phyloP scores from a whole-genome alignment of 2,113 vertebrate genomes.

The Halcyon malimbica region DNA sequence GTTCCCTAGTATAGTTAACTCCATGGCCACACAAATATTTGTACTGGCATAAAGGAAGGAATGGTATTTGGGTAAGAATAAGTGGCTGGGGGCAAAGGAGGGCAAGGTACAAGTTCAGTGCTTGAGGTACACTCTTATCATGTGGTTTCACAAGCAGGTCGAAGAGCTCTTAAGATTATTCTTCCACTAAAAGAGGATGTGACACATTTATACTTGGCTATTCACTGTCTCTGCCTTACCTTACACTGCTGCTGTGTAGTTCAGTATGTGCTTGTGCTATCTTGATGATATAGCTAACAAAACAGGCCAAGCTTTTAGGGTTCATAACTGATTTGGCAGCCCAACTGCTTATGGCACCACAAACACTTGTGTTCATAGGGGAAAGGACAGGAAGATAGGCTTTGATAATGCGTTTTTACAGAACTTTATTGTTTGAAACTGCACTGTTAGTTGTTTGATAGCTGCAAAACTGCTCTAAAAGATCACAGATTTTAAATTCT shows the following conservation, averaged over 20 bases:
- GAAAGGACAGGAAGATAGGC: not conserved
- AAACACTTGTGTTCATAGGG: not conserved
- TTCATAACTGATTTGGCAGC: not conserved
- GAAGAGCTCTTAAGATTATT: not conserved
- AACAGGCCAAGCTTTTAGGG: not conserved
- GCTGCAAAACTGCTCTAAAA: not conserved
- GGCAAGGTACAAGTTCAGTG: not conserved
- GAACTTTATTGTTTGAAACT: not conserved
- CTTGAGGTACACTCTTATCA: not conserved
- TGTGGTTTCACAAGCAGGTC: not conserved
- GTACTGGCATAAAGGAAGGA: not conserved
- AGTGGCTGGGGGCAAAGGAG: not conserved
- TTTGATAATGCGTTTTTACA: not conserved
- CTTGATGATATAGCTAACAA: not conserved
- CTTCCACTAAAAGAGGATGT: not conserved
- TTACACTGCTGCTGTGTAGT: not conserved
- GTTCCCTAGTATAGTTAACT: constrained; percentile 4
- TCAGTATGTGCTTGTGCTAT: not conserved
- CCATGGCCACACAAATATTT: constrained; percentile 14
- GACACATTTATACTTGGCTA: not conserved
- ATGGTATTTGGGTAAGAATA: not conserved
- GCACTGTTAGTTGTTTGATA: not conserved
- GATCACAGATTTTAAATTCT: not conserved
- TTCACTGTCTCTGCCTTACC: not conserved
- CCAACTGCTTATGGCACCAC: not conserved